phyloP scores from a whole-genome alignment of 2,888 invertebrate genomes.

The Gerris lacustris region DNA sequence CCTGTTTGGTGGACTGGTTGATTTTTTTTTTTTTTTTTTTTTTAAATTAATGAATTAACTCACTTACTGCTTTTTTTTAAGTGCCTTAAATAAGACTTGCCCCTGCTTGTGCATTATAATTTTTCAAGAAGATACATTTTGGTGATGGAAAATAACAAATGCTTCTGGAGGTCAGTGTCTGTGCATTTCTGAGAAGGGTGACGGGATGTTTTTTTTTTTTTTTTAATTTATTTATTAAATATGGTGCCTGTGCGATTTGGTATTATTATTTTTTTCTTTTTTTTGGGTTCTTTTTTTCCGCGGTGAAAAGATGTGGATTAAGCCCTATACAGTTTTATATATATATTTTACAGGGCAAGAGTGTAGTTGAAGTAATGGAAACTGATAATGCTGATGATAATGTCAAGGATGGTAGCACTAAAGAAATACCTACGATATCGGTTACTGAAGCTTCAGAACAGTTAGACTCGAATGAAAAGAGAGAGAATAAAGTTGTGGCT shows the following conservation, averaged over 20 bases:
- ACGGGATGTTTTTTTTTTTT: not conserved
- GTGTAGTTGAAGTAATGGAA: constrained; percentile 3
- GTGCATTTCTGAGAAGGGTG: not conserved
- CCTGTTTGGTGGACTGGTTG: not conserved
- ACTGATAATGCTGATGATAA: constrained; percentile 12
- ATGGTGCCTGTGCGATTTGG: not conserved
- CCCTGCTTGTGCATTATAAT: not conserved
- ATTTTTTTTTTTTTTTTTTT: not conserved
- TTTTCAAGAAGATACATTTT: not conserved
- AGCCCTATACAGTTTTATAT: not conserved
- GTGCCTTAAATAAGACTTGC: not conserved
- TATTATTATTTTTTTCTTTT: not conserved
- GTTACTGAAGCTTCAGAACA: constrained; percentile 23
- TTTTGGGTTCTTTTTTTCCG: not conserved
- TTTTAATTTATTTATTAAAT: not conserved
- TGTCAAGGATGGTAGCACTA: constrained; percentile 12
- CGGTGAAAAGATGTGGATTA: not conserved
- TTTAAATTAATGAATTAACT: not conserved
- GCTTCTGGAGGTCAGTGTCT: not conserved
- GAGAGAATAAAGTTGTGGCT: constrained; percentile 15
- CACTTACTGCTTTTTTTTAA: not conserved
- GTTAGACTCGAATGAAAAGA: constrained; percentile 6
- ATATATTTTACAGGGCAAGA: constrained; percentile 7
- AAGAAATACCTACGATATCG: constrained; percentile 27
- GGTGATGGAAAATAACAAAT: not conserved